Evolutionary conservation across 2,113 vertebrate species (phyloP), one percentile per base, ranked within the genome.

Genomic region (Pluvianellus socialis): DNA sequence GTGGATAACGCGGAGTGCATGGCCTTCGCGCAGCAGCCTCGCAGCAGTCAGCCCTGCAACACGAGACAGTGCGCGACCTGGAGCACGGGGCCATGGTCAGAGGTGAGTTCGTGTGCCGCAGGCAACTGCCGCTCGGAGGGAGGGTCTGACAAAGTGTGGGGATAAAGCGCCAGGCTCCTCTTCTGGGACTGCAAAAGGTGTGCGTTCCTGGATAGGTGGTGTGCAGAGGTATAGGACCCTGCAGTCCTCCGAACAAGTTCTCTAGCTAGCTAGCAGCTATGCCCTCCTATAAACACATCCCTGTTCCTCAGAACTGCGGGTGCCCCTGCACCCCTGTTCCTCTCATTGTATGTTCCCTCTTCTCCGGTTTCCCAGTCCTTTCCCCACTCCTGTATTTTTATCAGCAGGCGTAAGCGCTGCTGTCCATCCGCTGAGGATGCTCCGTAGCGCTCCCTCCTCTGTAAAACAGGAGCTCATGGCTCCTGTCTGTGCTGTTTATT

Each of bases 11-110:
- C 97, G 0, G 68, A 98, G 59, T 99, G 99, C 45, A 97, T 98
- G 2, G 93, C 98, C 44, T 98, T 99, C 11, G n/a, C 97, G 0
- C 97, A 97, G 56, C 98, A 98, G 44, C 99, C 99, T 4, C 97
- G 94, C 10, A n/a, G 96, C 77, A 97, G 96, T n/a, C 99, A 98
- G 98, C 98, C 98, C 74, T 99, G 99, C 97, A 99, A 98, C 97
- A 73, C 98, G 94, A 98, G 98, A 7, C 97, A 88, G 77, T 99
- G 99, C 8, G 96, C 98, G 0, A 94, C 97, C 79, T 99, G 99
- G 98, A 98, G 70, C 1, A 80, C 86, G 0, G 97, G 96, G 20
- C 96, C 97, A 35, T 99, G 99, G 99, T 99, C 98, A 7, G 77
- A 98, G 98, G 99, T 99, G 81, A 98, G 98, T 77, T 38, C 5